Conservation (phyloP, 2,113 vertebrate species). For the Indri indri region DNA sequence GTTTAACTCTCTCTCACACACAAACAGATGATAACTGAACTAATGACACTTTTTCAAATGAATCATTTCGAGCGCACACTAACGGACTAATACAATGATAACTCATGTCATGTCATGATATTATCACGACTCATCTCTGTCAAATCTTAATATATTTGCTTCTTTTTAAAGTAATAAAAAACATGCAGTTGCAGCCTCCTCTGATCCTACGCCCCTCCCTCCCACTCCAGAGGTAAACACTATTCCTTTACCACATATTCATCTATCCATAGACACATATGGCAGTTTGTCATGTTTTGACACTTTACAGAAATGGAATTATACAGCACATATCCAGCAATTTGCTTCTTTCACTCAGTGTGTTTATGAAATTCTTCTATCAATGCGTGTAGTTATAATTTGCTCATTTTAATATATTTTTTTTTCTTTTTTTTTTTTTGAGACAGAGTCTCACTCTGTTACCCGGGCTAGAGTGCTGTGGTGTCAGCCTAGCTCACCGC, state of each 20-base stretch:
- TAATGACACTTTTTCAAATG: not conserved
- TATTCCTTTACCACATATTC: not conserved
- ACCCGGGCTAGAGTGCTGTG: no score
- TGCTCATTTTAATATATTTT: not conserved
- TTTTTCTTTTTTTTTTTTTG: no score
- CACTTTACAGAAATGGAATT: not conserved
- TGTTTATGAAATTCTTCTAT: not conserved
- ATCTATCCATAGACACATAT: not conserved
- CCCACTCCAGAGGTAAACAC: not conserved
- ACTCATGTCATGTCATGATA: not conserved
- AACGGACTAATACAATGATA: conserved; percentile 2
- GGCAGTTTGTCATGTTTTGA: not conserved
- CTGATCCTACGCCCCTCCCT: not conserved
- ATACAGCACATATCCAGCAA: not conserved
- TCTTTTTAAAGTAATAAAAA: not conserved
- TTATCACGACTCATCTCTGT: not conserved
- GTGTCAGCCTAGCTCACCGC: no score
- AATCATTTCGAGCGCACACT: not conserved
- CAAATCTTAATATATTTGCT: not conserved
- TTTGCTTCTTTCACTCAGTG: not conserved
- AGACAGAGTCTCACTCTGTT: no score
- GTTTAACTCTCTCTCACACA: not conserved
- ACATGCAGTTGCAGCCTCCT: not conserved
- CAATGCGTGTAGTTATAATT: not conserved
- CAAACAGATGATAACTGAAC: not conserved